Evolutionary conservation across 2,797 vertebrate genomes (phyloP), one percentile per base, ranked within the genome.

Genomic region (Hypotaenidia okinawae): DNA sequence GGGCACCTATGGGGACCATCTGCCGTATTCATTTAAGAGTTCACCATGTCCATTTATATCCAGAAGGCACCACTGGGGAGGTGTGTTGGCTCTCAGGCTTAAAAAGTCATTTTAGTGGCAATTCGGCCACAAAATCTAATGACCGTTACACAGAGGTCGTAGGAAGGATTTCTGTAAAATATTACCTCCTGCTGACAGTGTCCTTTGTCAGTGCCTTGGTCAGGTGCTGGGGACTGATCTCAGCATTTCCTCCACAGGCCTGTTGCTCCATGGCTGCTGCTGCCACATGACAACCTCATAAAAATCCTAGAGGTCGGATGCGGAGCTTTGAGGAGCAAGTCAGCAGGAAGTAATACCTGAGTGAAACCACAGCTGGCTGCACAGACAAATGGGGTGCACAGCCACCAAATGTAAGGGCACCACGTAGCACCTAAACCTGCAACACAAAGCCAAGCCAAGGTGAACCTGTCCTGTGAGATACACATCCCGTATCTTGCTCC

Each of bases 271-370:
- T 0, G 2, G 23, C 16, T 16, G 35, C 30, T 88, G n/a, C 78
- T 30, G 35, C 14, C 52, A 94, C 37, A 22, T 2, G 61, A 88
- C 90, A 83, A 59, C 52, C 93, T 93, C 94, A 30, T 91, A 81
- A 94, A 94, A 91, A 59, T 72, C 49, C 77, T 47, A 89, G 94
- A 95, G 94, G 90, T 96, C 94, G 69, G 74, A 14, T 39, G 8
- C 2, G 49, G 57, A 88, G 83, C 94, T 95, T n/a, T 68, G 8
- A 91, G 86, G 87, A 92, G 28, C 75, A 24, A 70, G 79, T 47
- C 85, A 81, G 84, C 84, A 14, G 49, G 84, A 16, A 86, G 82
- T 11, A 63, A 90, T 66, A 87, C 70, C 81, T 12, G 52, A 70
- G 84, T 59, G 82, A 43, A 76, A 72, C 61, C 5, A 13, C 70